A percentile compares a stretch with the other conserved stretches of the same genome.
Conservation (phyloP, 2,888 invertebrate species). For the Metellina segmentata region DNA sequence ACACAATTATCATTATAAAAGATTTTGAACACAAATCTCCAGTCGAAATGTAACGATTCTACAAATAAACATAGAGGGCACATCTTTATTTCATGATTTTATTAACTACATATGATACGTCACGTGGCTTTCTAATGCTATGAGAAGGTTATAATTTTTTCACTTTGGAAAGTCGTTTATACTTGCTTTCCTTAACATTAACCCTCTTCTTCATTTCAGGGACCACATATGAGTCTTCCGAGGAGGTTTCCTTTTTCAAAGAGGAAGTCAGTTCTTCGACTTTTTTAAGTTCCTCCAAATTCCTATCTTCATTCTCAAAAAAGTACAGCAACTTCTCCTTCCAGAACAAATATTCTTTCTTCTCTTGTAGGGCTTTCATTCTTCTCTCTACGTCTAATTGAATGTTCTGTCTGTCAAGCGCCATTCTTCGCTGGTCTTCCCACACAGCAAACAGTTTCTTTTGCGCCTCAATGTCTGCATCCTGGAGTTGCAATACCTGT, state of each 20-base stretch:
- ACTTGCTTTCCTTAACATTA: neutral
- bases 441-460: conserved; percentile 64
- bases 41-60: too few species aligned
- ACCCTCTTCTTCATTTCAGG: conserved; percentile 71
- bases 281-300: conserved; percentile 76
- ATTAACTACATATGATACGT: neutral
- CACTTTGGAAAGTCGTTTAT: conserved; percentile 36
- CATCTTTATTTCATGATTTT: neutral
- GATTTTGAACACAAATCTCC: too few species aligned
- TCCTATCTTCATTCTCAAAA: conserved; percentile 77
- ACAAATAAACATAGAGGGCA: too few species aligned
- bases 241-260: conserved; percentile 49
- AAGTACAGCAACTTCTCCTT: conserved; percentile 77
- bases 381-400: conserved; percentile 67
- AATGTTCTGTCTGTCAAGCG: conserved; percentile 69
- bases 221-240: conserved; percentile 77
- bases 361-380: conserved; percentile 70
- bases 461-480: conserved; percentile 70
- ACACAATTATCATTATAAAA: too few species aligned
- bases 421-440: conserved; percentile 65
- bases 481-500: conserved; percentile 58
- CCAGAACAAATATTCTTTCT: conserved; percentile 75
- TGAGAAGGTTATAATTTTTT: conserved; percentile 32
- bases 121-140: neutral
- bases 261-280: conserved; percentile 63